Evolutionary conservation across 1,140 invertebrate species (phyloP), one percentile per base, ranked within the genome.

Genomic region (Sarcophaga bullata): DNA sequence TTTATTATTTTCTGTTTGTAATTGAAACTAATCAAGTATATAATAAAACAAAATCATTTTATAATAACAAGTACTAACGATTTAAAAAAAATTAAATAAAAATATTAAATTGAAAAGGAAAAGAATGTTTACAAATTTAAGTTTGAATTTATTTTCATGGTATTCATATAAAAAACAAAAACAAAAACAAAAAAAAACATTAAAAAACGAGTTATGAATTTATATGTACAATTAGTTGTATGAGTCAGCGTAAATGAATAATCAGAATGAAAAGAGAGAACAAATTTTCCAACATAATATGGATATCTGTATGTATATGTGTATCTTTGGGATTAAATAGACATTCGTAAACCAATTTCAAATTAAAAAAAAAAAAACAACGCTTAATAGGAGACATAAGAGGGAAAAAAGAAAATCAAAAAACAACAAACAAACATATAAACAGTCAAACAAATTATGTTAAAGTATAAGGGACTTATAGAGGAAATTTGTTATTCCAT

Each of bases 401-500:
- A 68, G 62, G 9, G 13, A 13, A 58, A n/a, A n/a, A n/a, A n/a
- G n/a, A 58, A 58, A 58, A 58, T 58, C 13, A 58, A 58, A 11
- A 13, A 15, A 58, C 6, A n/a, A n/a, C n/a, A 58, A 6, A 58
- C 54, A 58, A 58, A 58, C 54, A 58, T 8, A 68, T 17, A 19
- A 68, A 68, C 62, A 19, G 19, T 19, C 62, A 68, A 68, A 68
- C 62, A 68, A 68, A 68, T 68, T 68, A 68, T 68, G 62, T 68
- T 68, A 68, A 68, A 19, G 62, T 68, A 13, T 52, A 52, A 13
- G 50, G 13, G 50, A 52, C 9, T 52, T 52, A 10, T 52, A 52
- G 19, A 19, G 9, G 62, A 68, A 68, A 7, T 19, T 68, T 68
- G 62, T 17, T n/a, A 19, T n/a, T n/a, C 6, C 17, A 68, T 37